Evolutionary conservation across 2,888 invertebrate species (phyloP), one percentile per base, ranked within the genome.

Genomic region (Cephus pygmeus): DNA sequence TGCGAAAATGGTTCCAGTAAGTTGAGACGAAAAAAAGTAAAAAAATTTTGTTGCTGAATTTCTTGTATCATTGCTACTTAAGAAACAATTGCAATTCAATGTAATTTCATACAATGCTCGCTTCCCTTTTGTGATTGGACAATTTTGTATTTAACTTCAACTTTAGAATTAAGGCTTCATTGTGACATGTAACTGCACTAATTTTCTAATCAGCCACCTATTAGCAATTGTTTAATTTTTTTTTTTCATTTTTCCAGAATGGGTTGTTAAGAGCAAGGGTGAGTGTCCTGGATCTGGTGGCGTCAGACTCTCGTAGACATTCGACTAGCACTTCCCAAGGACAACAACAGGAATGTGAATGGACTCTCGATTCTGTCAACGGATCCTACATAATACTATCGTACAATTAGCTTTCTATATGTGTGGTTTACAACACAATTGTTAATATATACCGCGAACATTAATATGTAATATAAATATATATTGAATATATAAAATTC

Each of bases 1-100:
- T 95, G 95, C 90, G 95, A 95, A 86, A 92, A 94, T 85, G 93
- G 93, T 85, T 93, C 93, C 74, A 93, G 95, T 95, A 90, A 93
- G 94, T 92, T 80, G 34, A 56, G 4, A 56, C 1, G 56, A 23
- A 0, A 15, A 15, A 2, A 23, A 0, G 15, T 2, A 56, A 23
- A 56, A 56, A 9, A 23, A 33, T 33, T 3, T 33, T 9, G 0
- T 23, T 56, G 1, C 23, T 23, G 2, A 23, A 2, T 23, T 23
- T 23, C 56, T 23, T 56, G 9, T 23, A 56, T 56, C 9, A 23
- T 3, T 23, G 6, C 9, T 23, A 9, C 23, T 56, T 23, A 9
- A 56, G 23, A 9, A 23, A 6, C 2, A 56, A 56, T 23, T 56
- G 9, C 23, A 6, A 15, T 56, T 23, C 1, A 23, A 9, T 23